phyloP scores from a whole-genome alignment of 1,140 invertebrate genomes.

The Cylas formicarius region DNA sequence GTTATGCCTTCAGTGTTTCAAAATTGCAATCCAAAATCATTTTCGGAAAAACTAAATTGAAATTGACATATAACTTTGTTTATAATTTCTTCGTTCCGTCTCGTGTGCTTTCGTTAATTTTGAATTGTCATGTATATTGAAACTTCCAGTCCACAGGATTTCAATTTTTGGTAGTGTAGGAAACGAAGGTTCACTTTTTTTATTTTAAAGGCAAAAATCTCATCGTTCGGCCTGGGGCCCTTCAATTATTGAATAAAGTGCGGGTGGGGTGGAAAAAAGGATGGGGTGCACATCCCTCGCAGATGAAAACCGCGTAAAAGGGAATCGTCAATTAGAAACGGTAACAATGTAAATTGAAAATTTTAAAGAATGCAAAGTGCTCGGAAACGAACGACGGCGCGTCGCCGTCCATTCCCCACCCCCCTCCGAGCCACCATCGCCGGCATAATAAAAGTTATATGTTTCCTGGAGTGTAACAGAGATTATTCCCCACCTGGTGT shows the following conservation, averaged over 20 bases:
- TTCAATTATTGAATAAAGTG: slow-evolving; percentile 8
- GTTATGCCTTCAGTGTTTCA: neutral
- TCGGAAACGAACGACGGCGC: slow-evolving; percentile 16
- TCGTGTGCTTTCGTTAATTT: no score
- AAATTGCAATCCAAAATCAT: slow-evolving; percentile 1
- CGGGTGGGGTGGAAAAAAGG: neutral
- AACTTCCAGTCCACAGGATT: no score
- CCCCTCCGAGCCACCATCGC: slow-evolving; percentile 4
- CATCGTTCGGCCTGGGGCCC: no score
- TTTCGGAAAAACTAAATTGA: no score
- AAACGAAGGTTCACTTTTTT: no score
- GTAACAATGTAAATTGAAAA: slow-evolving; percentile 21
- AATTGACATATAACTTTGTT: no score
- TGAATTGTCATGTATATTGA: no score
- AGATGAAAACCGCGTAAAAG: neutral
- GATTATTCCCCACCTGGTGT: slow-evolving; percentile 25
- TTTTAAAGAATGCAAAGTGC: slow-evolving; percentile 19
- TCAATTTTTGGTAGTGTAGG: no score
- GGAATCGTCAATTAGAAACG: slow-evolving; percentile 15
- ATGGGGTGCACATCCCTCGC: no score
- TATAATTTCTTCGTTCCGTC: no score
- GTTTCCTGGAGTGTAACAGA: slow-evolving; percentile 24
- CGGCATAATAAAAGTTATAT: slow-evolving; percentile 25
- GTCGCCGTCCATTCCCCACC: no score
- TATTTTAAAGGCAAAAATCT: no score